A percentile compares a stretch with the other conserved stretches of the same genome.
Evolutionary conservation across 2,113 vertebrate species (phyloP).

Genomic region (Shinisaurus crocodilurus): DNA sequence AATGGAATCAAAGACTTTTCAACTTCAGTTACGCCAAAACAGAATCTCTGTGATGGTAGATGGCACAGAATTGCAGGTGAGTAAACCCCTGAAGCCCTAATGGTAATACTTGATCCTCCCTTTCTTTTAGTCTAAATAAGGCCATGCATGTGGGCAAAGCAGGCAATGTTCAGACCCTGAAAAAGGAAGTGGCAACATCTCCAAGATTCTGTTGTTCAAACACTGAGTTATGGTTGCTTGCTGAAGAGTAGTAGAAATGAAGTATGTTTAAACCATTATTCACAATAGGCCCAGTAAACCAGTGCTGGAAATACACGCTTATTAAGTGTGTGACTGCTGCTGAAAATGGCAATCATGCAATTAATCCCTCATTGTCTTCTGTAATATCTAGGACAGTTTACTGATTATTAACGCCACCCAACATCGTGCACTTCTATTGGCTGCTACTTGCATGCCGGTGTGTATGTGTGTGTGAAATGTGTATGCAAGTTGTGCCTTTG

Average conservation of each 20-base stretch:
- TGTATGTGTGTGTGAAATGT: too few species aligned
- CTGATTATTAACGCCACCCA: background rate
- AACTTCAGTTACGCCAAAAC: conserved; percentile 83
- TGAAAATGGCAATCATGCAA: background rate
- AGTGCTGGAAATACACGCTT: background rate
- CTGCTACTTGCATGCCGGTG: background rate
- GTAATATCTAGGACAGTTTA: background rate
- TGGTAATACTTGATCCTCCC: background rate
- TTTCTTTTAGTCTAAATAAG: background rate
- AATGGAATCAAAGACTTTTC: conserved; percentile 86
- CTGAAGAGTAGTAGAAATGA: background rate
- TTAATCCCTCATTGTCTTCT: background rate
- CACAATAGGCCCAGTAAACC: background rate
- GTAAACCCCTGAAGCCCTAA: conserved; percentile 16
- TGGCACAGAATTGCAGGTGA: conserved; percentile 94
- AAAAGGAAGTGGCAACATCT: background rate
- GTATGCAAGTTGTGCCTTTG: too few species aligned
- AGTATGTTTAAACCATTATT: background rate
- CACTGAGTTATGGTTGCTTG: background rate
- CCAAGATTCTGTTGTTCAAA: background rate
- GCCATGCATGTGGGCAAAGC: background rate
- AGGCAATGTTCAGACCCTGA: background rate
- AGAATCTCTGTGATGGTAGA: conserved; percentile 86
- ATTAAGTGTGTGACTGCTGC: background rate
- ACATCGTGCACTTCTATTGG: background rate